Percentiles rank a stretch among this genome's conserved stretches.
phyloP scores from a whole-genome alignment of 2,888 invertebrate species.

The Pilophorus perplexus region DNA sequence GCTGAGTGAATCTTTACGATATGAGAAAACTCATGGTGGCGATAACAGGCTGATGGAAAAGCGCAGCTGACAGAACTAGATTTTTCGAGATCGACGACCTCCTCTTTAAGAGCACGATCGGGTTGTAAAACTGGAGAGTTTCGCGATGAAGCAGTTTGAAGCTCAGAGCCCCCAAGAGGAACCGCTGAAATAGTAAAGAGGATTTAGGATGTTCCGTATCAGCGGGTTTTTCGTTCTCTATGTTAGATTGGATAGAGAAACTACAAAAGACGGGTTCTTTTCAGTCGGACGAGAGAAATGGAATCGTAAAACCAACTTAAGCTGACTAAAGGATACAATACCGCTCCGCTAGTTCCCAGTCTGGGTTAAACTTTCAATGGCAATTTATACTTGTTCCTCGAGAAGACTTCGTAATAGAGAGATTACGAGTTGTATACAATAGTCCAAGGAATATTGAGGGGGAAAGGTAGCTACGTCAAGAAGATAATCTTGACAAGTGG shows the following conservation, averaged over 20 bases:
- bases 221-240: conserved; percentile 9
- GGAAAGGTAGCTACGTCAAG: too few species aligned
- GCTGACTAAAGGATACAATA: conserved; percentile 14
- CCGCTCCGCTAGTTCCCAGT: neutral
- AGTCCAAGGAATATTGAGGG: too few species aligned
- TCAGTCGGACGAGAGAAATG: conserved; percentile 15
- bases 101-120: neutral
- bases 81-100: conserved; percentile 14
- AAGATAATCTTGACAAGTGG: too few species aligned
- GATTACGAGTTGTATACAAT: too few species aligned
- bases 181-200: conserved; percentile 23
- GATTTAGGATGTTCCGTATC: conserved; percentile 25
- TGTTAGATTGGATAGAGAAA: conserved; percentile 24
- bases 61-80: too few species aligned
- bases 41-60: too few species aligned
- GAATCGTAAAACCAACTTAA: conserved; percentile 26
- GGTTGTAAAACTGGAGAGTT: conserved; percentile 23
- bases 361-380: neutral
- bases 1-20: too few species aligned
- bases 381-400: neutral
- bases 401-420: too few species aligned
- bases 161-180: conserved; percentile 1
- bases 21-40: too few species aligned
- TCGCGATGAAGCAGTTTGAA: conserved; percentile 18
- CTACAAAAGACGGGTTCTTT: conserved; percentile 1